Evolutionary conservation across 2,888 invertebrate genomes (phyloP).

Genomic region (Odontocolon sp.): DNA sequence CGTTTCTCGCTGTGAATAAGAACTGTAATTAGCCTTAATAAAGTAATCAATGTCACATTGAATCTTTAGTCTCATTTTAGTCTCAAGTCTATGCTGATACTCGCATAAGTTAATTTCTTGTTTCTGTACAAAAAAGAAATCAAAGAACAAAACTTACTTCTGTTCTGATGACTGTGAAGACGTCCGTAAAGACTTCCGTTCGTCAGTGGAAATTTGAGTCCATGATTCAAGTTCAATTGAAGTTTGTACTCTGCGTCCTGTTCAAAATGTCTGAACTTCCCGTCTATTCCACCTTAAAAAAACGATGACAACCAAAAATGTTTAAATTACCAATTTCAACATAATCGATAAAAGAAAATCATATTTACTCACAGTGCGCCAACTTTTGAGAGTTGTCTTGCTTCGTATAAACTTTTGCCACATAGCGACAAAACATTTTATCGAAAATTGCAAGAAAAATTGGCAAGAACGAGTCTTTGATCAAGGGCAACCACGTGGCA

Average conservation of each 20-base stretch:
- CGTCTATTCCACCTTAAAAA: constrained; percentile 82
- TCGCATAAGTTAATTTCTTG: too few relatives aligned
- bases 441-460: constrained; percentile 83
- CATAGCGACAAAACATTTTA: constrained; percentile 83
- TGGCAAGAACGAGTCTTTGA: constrained; percentile 84
- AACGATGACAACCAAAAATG: constrained; percentile 16
- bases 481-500: constrained; percentile 83
- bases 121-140: not conserved
- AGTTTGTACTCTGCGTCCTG: constrained; percentile 79
- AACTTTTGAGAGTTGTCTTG: constrained; percentile 74
- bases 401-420: constrained; percentile 82
- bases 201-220: constrained; percentile 84
- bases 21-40: not conserved
- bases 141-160: constrained; percentile 68
- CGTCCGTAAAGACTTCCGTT: constrained; percentile 84
- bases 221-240: constrained; percentile 80
- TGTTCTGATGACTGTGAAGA: constrained; percentile 80
- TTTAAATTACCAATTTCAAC: not conserved
- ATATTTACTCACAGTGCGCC: constrained; percentile 71
- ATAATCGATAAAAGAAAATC: not conserved
- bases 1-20: constrained; percentile 68
- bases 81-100: too few relatives aligned
- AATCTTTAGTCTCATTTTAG: too few relatives aligned
- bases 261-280: constrained; percentile 84
- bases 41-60: too few relatives aligned